These are phyloP conservation scores for Delphinus delphis DNA, from an alignment of 2,113 vertebrate species.

Conservation along the genomic window DNA sequence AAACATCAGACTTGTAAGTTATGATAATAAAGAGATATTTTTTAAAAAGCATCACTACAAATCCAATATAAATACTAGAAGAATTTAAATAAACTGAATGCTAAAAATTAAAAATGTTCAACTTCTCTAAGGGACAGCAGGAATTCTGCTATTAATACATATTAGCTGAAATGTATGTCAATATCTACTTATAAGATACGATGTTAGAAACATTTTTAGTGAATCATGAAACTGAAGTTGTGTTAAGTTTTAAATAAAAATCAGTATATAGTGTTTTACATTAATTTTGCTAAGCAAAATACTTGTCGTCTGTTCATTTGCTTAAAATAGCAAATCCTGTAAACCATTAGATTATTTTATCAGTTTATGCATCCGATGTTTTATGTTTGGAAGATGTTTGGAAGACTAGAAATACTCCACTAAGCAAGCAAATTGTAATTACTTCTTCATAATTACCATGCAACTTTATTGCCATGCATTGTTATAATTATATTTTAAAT, in stretches of 20 bases:
- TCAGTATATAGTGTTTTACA: neutral
- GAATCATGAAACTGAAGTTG: neutral
- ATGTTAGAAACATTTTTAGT: neutral
- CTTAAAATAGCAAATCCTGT: neutral
- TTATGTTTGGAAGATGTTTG: neutral
- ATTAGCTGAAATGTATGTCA: neutral
- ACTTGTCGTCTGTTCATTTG: neutral
- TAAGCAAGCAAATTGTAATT: slow-evolving; percentile 65
- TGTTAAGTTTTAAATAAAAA: slow-evolving; percentile 7
- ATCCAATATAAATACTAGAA: neutral
- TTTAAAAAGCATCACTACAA: neutral
- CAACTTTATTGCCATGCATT: slow-evolving; percentile 64
- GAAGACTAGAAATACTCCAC: slow-evolving; percentile 41
- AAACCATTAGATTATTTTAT: neutral
- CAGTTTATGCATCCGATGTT: neutral
- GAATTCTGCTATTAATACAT: neutral
- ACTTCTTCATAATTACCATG: slow-evolving; percentile 65
- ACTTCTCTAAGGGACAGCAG: neutral
- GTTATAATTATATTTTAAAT: slow-evolving; percentile 78
- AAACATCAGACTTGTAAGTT: neutral
- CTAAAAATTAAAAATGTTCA: neutral
- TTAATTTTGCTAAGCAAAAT: neutral
- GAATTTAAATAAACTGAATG: neutral
- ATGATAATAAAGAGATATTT: neutral
- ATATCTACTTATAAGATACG: neutral